phyloP scores from a whole-genome alignment of 2,113 vertebrate species.

The Etheostoma cragini region DNA sequence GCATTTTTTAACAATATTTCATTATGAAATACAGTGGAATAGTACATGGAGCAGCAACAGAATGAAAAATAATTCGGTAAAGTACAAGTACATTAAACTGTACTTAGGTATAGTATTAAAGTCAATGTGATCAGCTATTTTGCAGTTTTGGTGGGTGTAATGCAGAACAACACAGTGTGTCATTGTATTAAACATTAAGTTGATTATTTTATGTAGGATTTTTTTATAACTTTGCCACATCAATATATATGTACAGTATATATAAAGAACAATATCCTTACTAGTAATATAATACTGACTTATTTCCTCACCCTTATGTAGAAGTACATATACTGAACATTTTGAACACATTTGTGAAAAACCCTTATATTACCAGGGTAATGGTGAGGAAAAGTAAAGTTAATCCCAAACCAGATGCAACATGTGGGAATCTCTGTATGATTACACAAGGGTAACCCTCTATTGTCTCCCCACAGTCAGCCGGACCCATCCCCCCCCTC shows the following conservation, averaged over 20 bases:
- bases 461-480: conserved; percentile 56
- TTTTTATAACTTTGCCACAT: too few species aligned
- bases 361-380: neutral
- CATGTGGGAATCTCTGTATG: conserved; percentile 28
- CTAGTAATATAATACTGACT: neutral
- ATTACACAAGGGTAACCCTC: conserved; percentile 40
- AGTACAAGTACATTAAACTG: neutral
- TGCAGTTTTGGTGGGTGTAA: neutral
- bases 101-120: neutral
- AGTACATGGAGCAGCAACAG: neutral
- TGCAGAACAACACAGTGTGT: neutral
- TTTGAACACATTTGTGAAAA: too few species aligned
- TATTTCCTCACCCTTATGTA: too few species aligned
- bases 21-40: neutral
- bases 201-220: neutral
- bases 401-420: conserved; percentile 36
- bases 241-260: too few species aligned
- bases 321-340: neutral
- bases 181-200: neutral
- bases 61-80: neutral
- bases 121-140: neutral
- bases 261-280: neutral
- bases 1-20: neutral
- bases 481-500: neutral
- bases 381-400: conserved; percentile 11